Conservation (phyloP, 2,113 vertebrate species). For the Vidua chalybeata region DNA sequence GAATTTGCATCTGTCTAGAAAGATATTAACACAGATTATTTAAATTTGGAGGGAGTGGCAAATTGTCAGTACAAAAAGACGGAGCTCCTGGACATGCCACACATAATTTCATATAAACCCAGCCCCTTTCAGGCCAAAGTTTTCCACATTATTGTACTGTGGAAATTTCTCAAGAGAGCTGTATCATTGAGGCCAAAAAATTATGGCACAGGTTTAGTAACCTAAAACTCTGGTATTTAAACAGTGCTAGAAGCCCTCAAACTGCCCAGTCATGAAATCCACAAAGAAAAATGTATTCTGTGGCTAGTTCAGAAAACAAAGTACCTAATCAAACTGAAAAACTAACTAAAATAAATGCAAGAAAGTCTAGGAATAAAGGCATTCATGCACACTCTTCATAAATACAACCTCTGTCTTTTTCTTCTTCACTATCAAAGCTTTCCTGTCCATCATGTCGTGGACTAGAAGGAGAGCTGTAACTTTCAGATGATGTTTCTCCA, state of each 20-base stretch:
- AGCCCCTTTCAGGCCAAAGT: background rate
- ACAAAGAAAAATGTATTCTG: background rate
- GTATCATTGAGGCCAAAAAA: background rate
- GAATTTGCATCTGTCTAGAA: background rate
- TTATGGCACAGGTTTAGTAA: background rate
- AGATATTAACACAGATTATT: background rate
- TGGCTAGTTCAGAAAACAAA: background rate
- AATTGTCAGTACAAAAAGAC: background rate
- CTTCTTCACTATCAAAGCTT: slow-evolving; percentile 94
- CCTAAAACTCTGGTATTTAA: background rate
- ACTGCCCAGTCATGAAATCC: fast-evolving
- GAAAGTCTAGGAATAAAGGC: background rate
- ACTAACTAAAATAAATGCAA: background rate
- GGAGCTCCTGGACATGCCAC: background rate
- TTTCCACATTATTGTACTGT: background rate
- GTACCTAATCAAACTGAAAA: background rate
- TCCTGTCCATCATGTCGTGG: slow-evolving; percentile 86
- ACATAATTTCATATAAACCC: background rate
- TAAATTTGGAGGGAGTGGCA: background rate
- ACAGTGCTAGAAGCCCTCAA: background rate
- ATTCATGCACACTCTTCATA: background rate
- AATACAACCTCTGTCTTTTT: slow-evolving; percentile 89
- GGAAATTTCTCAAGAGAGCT: background rate
- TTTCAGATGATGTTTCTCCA: slow-evolving; percentile 93
- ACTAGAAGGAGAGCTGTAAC: slow-evolving; percentile 94